A percentile compares a stretch with the other conserved stretches of the same genome.
Evolutionary conservation across 37 sponge, comb jelly and placozoan genomes (phyloP).

Genomic region (Diacarnus erythraeanus): DNA sequence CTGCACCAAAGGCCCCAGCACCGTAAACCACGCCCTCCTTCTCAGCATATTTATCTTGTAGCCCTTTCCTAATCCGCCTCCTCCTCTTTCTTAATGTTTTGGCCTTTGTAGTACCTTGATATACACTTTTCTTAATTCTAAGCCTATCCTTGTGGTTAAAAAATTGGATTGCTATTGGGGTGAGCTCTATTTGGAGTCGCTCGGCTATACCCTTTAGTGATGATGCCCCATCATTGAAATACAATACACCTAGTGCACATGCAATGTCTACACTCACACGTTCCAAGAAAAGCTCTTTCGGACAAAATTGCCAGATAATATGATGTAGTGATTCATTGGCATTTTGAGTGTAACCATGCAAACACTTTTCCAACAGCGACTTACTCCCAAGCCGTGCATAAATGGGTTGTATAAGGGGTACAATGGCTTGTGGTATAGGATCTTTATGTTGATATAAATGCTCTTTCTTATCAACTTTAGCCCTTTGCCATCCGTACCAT

Average conservation of each 20-base stretch:
- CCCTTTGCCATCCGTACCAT: slow-evolving; percentile 28
- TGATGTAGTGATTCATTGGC: slow-evolving; percentile 9
- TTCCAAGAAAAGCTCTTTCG: slow-evolving; percentile 1
- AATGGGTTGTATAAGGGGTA: not conserved
- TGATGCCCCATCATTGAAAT: slow-evolving; percentile 23
- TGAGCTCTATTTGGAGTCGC: not conserved
- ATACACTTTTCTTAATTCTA: not conserved
- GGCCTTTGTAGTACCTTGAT: not conserved
- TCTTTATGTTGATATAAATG: slow-evolving; percentile 15
- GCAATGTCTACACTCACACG: slow-evolving; percentile 6
- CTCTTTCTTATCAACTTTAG: not conserved
- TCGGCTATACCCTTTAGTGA: not conserved
- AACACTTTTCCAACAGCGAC: not conserved
- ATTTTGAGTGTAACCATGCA: slow-evolving; percentile 15
- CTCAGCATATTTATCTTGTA: not conserved
- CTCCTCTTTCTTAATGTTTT: not conserved
- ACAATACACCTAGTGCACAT: slow-evolving; percentile 20
- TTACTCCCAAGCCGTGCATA: not conserved
- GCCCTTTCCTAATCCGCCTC: too few species aligned
- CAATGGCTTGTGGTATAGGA: slow-evolving; percentile 4
- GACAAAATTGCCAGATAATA: slow-evolving; percentile 11
- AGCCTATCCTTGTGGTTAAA: not conserved
- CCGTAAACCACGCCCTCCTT: not conserved
- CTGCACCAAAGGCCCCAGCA: not conserved
- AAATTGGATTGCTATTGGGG: not conserved